Conservation (phyloP, 2,888 invertebrate genomes). For the Lasioglossum villosulum region DNA sequence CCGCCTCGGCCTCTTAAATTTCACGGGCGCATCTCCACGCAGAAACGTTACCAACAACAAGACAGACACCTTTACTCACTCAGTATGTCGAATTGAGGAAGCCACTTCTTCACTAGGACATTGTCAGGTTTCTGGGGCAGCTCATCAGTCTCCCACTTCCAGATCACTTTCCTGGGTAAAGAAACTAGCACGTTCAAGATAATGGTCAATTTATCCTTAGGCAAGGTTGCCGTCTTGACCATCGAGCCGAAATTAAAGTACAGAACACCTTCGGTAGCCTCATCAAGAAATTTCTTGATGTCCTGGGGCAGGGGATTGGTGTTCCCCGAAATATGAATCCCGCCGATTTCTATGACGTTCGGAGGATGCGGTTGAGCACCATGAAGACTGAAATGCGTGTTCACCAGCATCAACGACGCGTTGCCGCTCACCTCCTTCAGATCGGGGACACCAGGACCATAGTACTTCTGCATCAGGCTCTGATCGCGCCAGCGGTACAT, state of each 20-base stretch:
- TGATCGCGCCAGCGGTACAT: conserved; percentile 83
- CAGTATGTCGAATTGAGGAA: conserved; percentile 92
- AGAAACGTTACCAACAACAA: background rate
- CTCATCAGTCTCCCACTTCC: conserved; percentile 87
- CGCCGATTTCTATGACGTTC: conserved; percentile 86
- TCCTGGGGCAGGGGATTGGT: conserved; percentile 85
- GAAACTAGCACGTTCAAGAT: conserved; percentile 88
- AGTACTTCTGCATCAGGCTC: conserved; percentile 83
- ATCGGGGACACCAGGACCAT: conserved; percentile 86
- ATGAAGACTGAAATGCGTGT: conserved; percentile 87
- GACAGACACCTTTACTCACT: conserved; percentile 87
- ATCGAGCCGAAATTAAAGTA: conserved; percentile 92
- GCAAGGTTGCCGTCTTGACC: conserved; percentile 88
- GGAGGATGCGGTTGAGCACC: conserved; percentile 87
- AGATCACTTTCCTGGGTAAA: conserved; percentile 89
- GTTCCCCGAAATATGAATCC: conserved; percentile 74
- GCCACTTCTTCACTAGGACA: conserved; percentile 88
- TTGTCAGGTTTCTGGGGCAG: conserved; percentile 87
- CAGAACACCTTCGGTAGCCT: conserved; percentile 88
- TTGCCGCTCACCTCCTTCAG: conserved; percentile 86
- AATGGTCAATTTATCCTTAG: conserved; percentile 86
- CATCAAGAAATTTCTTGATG: conserved; percentile 88
- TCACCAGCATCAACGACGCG: conserved; percentile 87
- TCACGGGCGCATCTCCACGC: background rate
- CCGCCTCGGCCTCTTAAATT: background rate